phyloP scores from a whole-genome alignment of 2,888 invertebrate species.

The Busseola fusca region DNA sequence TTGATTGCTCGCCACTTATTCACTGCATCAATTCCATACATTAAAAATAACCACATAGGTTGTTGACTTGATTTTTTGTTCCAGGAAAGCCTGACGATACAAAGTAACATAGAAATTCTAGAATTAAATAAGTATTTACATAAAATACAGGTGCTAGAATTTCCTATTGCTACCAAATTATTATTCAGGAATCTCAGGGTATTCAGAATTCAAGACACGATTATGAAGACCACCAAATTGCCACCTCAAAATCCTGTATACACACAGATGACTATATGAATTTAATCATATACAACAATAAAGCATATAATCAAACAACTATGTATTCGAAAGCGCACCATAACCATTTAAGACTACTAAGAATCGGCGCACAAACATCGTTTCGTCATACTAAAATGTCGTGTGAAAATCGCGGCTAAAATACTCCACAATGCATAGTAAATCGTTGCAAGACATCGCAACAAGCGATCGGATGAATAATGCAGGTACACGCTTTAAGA shows the following conservation, averaged over 20 bases:
- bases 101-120: neutral
- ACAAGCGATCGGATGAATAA: conserved; percentile 81
- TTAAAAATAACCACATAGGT: conserved; percentile 17
- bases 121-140: neutral
- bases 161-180: neutral
- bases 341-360: conserved; percentile 57
- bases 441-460: conserved; percentile 77
- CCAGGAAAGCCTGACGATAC: neutral
- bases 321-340: conserved; percentile 57
- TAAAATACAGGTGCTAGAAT: neutral
- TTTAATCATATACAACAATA: conserved; percentile 25
- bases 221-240: conserved; percentile 9
- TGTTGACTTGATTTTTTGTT: conserved; percentile 5
- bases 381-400: conserved; percentile 70
- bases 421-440: conserved; percentile 77
- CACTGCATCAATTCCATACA: conserved; percentile 13
- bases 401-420: conserved; percentile 70
- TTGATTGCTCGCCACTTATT: conserved; percentile 56
- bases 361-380: conserved; percentile 59
- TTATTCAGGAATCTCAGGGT: neutral
- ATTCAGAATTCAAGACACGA: neutral
- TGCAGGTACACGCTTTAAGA: conserved; percentile 79
- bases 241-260: neutral
- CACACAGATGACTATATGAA: conserved; percentile 16
- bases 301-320: conserved; percentile 33